phyloP scores from a whole-genome alignment of 2,888 invertebrate species.

The Congeria kusceri region DNA sequence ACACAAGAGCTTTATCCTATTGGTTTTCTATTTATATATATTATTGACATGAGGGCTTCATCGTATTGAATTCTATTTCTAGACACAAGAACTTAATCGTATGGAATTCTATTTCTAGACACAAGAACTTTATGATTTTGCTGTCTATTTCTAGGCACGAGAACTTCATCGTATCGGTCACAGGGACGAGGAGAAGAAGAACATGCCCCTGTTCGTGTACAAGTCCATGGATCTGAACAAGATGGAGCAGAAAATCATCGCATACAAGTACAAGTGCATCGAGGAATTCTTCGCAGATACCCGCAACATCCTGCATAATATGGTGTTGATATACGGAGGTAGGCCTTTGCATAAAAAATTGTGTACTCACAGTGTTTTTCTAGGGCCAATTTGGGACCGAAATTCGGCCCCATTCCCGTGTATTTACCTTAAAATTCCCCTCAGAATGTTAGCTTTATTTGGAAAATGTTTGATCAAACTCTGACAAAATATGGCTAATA shows the following conservation, averaged over 20 bases:
- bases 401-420: too few species aligned
- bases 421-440: too few species aligned
- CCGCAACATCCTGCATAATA: conserved; percentile 91
- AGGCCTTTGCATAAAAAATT: conserved; percentile 29
- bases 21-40: too few species aligned
- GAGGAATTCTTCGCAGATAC: conserved; percentile 91
- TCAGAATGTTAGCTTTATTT: too few species aligned
- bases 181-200: conserved; percentile 85
- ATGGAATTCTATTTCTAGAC: too few species aligned
- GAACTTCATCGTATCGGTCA: conserved; percentile 83
- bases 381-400: too few species aligned
- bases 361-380: too few species aligned
- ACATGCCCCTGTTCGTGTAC: conserved; percentile 86
- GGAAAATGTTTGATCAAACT: too few species aligned
- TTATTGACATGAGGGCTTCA: too few species aligned
- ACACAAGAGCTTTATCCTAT: too few species aligned
- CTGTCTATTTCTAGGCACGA: conserved; percentile 76
- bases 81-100: neutral
- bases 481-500: too few species aligned
- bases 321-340: conserved; percentile 91
- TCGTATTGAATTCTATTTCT: neutral
- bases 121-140: conserved; percentile 74
- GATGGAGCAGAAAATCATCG: conserved; percentile 88
- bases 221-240: conserved; percentile 88
- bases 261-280: conserved; percentile 88